These are phyloP conservation scores for Parnassius orleans DNA, from an alignment of 2,888 invertebrate genomes.

Conservation along the genomic window DNA sequence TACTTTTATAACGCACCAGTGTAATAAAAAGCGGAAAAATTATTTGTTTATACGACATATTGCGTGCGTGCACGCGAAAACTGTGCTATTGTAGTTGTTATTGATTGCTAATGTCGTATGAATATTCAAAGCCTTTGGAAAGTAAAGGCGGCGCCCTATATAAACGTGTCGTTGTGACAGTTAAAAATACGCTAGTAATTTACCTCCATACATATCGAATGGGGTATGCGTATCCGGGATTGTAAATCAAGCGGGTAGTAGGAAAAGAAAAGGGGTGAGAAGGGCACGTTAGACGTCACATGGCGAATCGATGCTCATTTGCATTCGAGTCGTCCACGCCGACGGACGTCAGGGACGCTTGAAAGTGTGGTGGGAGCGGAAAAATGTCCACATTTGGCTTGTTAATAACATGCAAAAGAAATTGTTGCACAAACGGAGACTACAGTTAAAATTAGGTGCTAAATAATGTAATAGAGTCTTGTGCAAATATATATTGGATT, in stretches of 20 bases:
- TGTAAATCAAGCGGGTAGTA: conserved; percentile 78
- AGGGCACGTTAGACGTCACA: conserved; percentile 73
- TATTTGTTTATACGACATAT: conserved; percentile 79
- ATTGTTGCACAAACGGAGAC: conserved; percentile 70
- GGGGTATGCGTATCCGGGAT: conserved; percentile 71
- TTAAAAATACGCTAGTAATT: conserved; percentile 66
- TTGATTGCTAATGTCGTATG: conserved; percentile 79
- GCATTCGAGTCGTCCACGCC: conserved; percentile 68
- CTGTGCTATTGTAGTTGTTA: conserved; percentile 76
- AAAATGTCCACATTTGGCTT: conserved; percentile 75
- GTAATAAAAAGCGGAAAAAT: conserved; percentile 73
- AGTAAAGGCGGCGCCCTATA: conserved; percentile 76
- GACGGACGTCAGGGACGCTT: conserved; percentile 73
- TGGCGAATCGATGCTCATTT: conserved; percentile 76
- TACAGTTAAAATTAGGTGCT: conserved; percentile 66
- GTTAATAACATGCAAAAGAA: conserved; percentile 71
- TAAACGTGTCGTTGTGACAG: conserved; percentile 78
- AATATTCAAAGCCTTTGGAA: conserved; percentile 78
- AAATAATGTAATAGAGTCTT: conserved; percentile 41
- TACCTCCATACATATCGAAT: conserved; percentile 59
- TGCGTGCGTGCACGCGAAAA: conserved; percentile 79
- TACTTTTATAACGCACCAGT: conserved; percentile 32
- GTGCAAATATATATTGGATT: too few species aligned
- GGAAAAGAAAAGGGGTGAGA: conserved; percentile 77
- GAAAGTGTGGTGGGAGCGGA: conserved; percentile 72